Conservation (phyloP, 2,113 vertebrate species). For the Cichladusa arquata region DNA sequence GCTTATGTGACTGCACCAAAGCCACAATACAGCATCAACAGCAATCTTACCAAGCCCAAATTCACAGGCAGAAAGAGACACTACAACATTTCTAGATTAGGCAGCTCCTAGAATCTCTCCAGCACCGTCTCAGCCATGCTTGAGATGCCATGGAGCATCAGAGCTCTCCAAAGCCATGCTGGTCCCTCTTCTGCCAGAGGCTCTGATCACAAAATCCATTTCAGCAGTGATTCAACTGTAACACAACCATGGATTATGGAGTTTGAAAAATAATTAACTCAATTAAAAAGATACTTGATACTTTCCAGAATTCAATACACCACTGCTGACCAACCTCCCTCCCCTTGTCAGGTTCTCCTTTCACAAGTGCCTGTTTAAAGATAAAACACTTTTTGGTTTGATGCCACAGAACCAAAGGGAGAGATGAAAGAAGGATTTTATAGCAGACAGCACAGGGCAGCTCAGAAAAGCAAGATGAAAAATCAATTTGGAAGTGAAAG, state of each 20-base stretch:
- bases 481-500: not conserved
- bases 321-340: not conserved
- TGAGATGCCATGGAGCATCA: not conserved
- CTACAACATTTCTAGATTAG: too few relatives aligned
- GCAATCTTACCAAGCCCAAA: not conserved
- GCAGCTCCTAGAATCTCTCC: not conserved
- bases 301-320: not conserved
- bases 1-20: not conserved
- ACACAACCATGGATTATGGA: not conserved
- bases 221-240: not conserved
- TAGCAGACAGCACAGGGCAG: not conserved
- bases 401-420: not conserved
- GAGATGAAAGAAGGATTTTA: not conserved
- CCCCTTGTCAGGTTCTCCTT: not conserved
- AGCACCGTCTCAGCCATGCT: not conserved
- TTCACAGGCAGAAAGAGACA: not conserved
- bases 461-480: not conserved
- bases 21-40: not conserved
- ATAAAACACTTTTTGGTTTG: not conserved
- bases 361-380: not conserved
- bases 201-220: not conserved
- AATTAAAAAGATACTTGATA: not conserved
- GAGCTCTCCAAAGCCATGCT: not conserved
- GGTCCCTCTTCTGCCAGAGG: not conserved
- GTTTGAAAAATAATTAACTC: not conserved